Evolutionary conservation across 2,888 invertebrate species (phyloP), one percentile per base, ranked within the genome.

Genomic region (Amorpha juglandis): DNA sequence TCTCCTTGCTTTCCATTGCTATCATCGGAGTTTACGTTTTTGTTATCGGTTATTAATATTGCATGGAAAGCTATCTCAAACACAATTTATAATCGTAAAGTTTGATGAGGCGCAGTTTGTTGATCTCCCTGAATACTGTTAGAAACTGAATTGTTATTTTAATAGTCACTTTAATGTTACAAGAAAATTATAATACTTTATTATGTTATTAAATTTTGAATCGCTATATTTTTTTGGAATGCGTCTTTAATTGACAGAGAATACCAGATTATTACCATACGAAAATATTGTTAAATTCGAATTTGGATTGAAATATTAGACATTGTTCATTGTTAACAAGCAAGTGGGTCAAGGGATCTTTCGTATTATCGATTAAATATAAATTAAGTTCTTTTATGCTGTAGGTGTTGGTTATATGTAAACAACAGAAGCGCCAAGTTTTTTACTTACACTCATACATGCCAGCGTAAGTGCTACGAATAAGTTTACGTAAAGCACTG

Each of bases 1-100:
- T 74, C 70, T n/a, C 74, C 74, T 77, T 74, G 68, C 74, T 69
- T 82, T 82, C 83, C 81, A 86, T 87, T 83, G 82, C 84, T 81
- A 80, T 81, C 73, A 74, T 78, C 70, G 73, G 74, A 72, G 69
- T 72, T 74, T 75, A 71, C 73, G 71, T 74, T 74, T 83, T 78
- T 78, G 78, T 73, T 78, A 73, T 75, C 70, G 80, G 82, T 79
- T 80, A 77, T 75, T 58, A 58, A 58, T 58, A 21, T 65, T 48
- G 45, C 58, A 67, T 66, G 42, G 63, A 45, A 48, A 63, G 19
- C 42, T 58, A 64, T 68, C 63, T 51, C 65, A 48, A 63, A 65
- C 65, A 45, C 62, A 63, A 67, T 69, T 66, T 63, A 69, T 67
- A 58, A 58, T 58, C 52, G 64, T 64, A 52, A 66, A 65, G 69